Evolutionary conservation across 1,140 invertebrate genomes (phyloP), one percentile per base, ranked within the genome.

Genomic region (Drosophila triauraria): DNA sequence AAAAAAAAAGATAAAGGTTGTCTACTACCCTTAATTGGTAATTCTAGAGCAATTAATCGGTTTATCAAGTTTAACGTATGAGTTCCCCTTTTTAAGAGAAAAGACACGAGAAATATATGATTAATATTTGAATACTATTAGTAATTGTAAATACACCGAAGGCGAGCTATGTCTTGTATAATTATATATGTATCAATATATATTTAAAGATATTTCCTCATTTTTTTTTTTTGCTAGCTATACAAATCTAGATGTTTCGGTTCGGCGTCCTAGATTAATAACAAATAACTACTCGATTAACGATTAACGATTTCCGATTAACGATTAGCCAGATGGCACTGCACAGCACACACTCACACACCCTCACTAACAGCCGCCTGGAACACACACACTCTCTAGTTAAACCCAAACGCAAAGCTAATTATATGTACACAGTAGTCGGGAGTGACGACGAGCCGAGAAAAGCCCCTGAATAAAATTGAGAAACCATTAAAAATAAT

Each of bases 391-490:
- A 62, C 43, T 30, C 13, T n/a, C 23, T 35, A 51, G 65, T 67
- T 35, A n/a, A 20, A 65, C 12, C 38, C 61, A 27, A 20, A 43
- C 27, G 25, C 56, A 62, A 27, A 35, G 17, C 20, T 27, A 38
- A 25, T 42, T 50, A 56, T n/a, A 59, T 60, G 54, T 60, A 64
- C 23, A 64, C 56, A 42, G 40, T 40, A 46, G 58, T 64, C 30
- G 50, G 50, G 40, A 20, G 47, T 51, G 64, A 62, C 44, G 63
- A 67, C 44, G 63, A 67, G 42, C 38, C 47, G 25, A 64, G 40
- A 63, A 44, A 51, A 61, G 32, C 20, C 47, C 61, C 67, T 27
- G 30, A 70, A 70, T 70, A 74, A 75, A 75, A 75, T 71, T 53
- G 32, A 53, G 25, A 71, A 60, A 44, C 20, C 23, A 51, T 48